Evolutionary conservation across 2,888 invertebrate species (phyloP), one percentile per base, ranked within the genome.

Genomic region (Pachydiplax longipennis): DNA sequence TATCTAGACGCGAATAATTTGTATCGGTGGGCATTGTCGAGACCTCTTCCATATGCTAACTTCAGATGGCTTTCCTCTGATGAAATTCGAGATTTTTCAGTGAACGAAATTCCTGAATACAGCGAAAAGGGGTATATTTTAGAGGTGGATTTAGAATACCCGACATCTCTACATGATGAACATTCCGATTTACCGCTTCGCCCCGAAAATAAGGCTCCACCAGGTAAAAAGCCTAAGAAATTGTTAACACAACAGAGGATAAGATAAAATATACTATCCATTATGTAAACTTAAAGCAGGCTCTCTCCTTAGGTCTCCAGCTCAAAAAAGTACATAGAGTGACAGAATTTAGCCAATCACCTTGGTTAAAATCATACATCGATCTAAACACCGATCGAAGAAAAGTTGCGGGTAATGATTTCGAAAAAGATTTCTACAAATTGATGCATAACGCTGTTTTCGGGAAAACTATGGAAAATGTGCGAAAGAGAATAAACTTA

Each of bases 391-490:
- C 92, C 6, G 73, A 91, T 10, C 73, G 40, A 35, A 61, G 73
- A 8, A 90, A 90, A 40, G 80, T 92, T 22, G 93, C 93, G 10
- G 92, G 91, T 87, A 93, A 92, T 90, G 92, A 93, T n/a, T 94
- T 93, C 91, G 93, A 93, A 91, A 94, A 93, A 92, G 93, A 93
- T 91, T 93, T 93, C 91, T 93, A 92, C 91, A 94, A 94, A 92
- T 91, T 93, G 31, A 92, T 93, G 93, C 93, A 93, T 91, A 93
- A 94, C 91, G 91, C 92, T 15, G 92, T 93, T 35, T 94, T 93
- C 92, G 93, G 93, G 5, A 94, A 94, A 92, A 93, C 93, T 0
- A 94, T 94, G n/a, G n/a, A n/a, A n/a, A n/a, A n/a, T n/a, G n/a
- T n/a, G n/a, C n/a, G n/a, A n/a, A n/a, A n/a, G n/a, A 93, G 94